Conservation (phyloP, 2,113 vertebrate species). For the Aythya baeri region DNA sequence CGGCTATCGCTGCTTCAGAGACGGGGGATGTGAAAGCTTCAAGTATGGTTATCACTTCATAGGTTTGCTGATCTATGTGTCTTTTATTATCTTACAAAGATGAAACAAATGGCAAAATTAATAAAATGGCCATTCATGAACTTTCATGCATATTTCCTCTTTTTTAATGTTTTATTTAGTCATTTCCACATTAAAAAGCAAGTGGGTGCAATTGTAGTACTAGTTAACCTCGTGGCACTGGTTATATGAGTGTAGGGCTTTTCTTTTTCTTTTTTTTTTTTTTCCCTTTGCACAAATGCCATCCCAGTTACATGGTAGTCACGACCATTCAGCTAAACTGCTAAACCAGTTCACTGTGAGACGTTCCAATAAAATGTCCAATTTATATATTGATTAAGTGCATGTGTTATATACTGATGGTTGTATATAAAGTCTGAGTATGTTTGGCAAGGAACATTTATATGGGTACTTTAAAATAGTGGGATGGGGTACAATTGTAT, state of each 20-base stretch:
- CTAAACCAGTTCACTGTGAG: conserved; percentile 49
- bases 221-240: background rate
- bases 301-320: background rate
- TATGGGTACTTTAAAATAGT: background rate
- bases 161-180: conserved; percentile 40
- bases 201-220: background rate
- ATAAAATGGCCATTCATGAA: conserved; percentile 39
- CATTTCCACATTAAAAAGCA: conserved; percentile 28
- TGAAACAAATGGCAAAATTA: background rate
- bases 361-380: conserved; percentile 30
- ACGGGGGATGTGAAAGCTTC: background rate
- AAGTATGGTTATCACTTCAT: background rate
- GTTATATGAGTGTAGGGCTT: background rate
- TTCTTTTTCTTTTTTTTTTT: background rate
- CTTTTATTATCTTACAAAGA: conserved; percentile 32
- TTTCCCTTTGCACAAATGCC: background rate
- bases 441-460: background rate
- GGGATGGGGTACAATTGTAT: background rate
- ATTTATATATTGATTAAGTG: conserved; percentile 40
- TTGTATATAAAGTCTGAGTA: background rate
- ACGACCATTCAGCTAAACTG: conserved; percentile 28
- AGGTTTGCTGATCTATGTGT: conserved; percentile 10
- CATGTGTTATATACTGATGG: background rate
- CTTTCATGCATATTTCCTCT: conserved; percentile 24
- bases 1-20: background rate